Base-by-base conservation (phyloP, 2,113 vertebrate species). In the Picathartes gymnocephalus region DNA sequence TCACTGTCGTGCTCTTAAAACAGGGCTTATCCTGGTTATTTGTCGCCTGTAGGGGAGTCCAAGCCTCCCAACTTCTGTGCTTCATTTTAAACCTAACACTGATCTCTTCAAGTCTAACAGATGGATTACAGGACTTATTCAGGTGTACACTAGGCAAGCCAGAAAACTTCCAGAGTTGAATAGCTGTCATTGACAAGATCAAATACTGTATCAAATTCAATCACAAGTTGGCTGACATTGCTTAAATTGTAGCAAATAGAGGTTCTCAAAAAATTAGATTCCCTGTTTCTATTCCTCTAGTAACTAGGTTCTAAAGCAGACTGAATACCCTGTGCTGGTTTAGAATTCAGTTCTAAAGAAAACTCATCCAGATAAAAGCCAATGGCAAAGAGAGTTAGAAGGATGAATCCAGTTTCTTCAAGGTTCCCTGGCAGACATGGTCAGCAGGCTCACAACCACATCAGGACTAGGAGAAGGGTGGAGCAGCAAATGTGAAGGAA, bases 311-410 rank as follows among this genome's bases (percentile, higher is more conserved):
- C 84, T 90, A 68, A 89, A 94, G 72, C 51, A 96, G 80, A 93
- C 73, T 95, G 92, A 96, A 96, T 96, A 93, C 56, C 33, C 37
- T 91, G 73, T 93, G 21, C 93, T 97, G 74, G 57, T 71, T 96
- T 93, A 80, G 42, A 92, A 94, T 90, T 95, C 77, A 86, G 22
- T 94, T 85, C 31, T 92, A 90, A 93, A 83, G 57, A 91, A 96
- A 97, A 91, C 28, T 76, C 68, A 80, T 51, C 66, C 44, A 44
- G 57, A n/a, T 53, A 84, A 94, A 96, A 96, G 81, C 19, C 54
- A 86, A 37, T 28, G 42, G 37, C 74, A 86, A 84, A 60, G 28
- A 64, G 69, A 87, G 23, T 47, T 61, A 61, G 69, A 86, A 80
- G 40, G 20, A 81, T 71, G 33, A 89, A 91, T 83, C 82, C 51